Conservation (phyloP, 2,888 invertebrate genomes). For the Coleophora deauratella region DNA sequence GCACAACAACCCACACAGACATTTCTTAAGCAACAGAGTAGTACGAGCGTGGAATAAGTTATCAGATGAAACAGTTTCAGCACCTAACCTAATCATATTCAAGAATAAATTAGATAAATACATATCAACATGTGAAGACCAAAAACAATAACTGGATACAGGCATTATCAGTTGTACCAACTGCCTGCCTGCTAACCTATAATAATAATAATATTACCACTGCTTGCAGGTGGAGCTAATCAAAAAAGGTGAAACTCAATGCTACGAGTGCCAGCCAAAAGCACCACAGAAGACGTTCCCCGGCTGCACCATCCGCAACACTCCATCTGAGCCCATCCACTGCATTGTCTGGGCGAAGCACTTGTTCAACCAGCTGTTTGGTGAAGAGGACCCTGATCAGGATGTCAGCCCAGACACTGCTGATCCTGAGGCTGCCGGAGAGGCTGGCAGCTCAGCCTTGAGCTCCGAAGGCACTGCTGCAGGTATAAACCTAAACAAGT, state of each 20-base stretch:
- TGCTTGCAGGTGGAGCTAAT: conserved; percentile 82
- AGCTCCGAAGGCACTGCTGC: conserved; percentile 53
- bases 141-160: too few relatives aligned
- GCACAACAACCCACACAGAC: too few relatives aligned
- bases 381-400: conserved; percentile 94
- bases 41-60: too few relatives aligned
- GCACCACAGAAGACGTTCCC: conserved; percentile 94
- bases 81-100: too few relatives aligned
- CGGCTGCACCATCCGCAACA: conserved; percentile 99
- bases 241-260: conserved; percentile 90
- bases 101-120: too few relatives aligned
- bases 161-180: too few relatives aligned
- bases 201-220: too few relatives aligned
- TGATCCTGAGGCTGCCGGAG: conserved; percentile 91
- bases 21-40: too few relatives aligned
- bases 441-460: conserved; percentile 76
- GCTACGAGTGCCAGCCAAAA: conserved; percentile 97
- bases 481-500: too few relatives aligned
- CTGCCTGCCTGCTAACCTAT: too few relatives aligned
- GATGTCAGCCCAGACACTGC: conserved; percentile 98
- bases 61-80: too few relatives aligned
- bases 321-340: conserved; percentile 98
- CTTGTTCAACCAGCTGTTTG: conserved; percentile 99
- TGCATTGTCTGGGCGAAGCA: conserved; percentile 99
- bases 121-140: too few relatives aligned